phyloP scores from a whole-genome alignment of 2,113 vertebrate species.

The Gymnobelideus leadbeateri region DNA sequence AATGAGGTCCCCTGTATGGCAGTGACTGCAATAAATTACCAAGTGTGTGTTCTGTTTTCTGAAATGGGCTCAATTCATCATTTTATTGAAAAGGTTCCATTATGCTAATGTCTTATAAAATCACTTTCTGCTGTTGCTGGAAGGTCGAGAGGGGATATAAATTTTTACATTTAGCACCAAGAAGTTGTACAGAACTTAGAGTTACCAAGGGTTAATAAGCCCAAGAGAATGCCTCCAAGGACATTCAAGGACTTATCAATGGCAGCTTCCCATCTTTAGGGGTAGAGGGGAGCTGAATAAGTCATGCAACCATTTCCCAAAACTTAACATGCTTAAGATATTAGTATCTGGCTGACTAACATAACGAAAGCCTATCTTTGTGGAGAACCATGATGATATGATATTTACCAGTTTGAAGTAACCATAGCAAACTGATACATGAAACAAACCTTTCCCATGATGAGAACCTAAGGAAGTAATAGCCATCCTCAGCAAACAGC shows the following conservation, averaged over 20 bases:
- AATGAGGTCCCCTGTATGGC: constrained; percentile 77
- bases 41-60: constrained; percentile 84
- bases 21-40: constrained; percentile 86
- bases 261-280: constrained; percentile 44
- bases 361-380: not conserved
- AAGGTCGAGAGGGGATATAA: constrained; percentile 83
- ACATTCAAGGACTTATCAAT: constrained; percentile 73
- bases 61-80: constrained; percentile 88
- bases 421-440: not conserved
- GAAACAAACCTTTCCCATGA: not conserved
- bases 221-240: constrained; percentile 58
- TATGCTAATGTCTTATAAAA: constrained; percentile 89
- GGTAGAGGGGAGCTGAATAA: not conserved
- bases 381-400: not conserved
- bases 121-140: constrained; percentile 80
- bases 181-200: constrained; percentile 52
- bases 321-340: constrained; percentile 1
- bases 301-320: constrained; percentile 21
- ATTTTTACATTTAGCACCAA: constrained; percentile 78
- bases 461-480: not conserved
- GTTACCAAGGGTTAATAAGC: constrained; percentile 80
- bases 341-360: not conserved
- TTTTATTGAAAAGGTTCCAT: constrained; percentile 89
- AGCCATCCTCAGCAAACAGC: not conserved
- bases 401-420: constrained; percentile 2